Base-by-base conservation (phyloP, 1,140 invertebrate species). In the Sitobion miscanthi region DNA sequence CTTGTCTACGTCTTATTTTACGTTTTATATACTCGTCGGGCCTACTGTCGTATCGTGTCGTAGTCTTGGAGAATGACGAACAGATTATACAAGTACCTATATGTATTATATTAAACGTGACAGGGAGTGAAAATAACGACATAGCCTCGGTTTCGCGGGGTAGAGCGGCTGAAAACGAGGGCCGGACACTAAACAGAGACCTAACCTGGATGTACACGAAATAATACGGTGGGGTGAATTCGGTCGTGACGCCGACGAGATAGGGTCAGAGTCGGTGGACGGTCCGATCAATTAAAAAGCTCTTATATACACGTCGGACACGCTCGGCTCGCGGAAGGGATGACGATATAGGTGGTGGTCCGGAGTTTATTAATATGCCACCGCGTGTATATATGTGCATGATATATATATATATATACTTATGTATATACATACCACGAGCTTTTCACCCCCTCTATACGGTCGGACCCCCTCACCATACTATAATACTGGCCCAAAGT, bases 231-330 rank as follows among this genome's bases (percentile, higher is more conserved):
- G n/a, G 38, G 86, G 86, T 88, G 30, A 1, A 85, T 87, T 45
- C 42, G 42, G 30, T 6, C 21, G 42, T 45, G 83, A 21, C 2
- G 9, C 8, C 42, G 83, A 85, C 77, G 77, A 83, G 77, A 85
- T 25, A 49, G 86, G 86, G 30, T 87, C 47, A 35, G 25, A 87
- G 11, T 14, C 83, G 11, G 86, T 88, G 86, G 86, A 88, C 45
- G 38, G 49, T 57, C 35, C n/a, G 88, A 89, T 89, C 88, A 89
- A 89, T 89, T 89, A 89, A 89, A 89, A 89, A 57, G 52, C 38
- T 54, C 52, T 89, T 89, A 77, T 77, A 35, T 77, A 89, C 88
- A 25, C 23, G 88, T 89, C 88, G 35, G 88, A 57, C 20, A 49
- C 86, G 47, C 25, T n/a, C 2, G 25, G 11, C 47, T 6, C 42